Base-by-base conservation (phyloP, 2,888 invertebrate genomes). In the Acleris sparsana region DNA sequence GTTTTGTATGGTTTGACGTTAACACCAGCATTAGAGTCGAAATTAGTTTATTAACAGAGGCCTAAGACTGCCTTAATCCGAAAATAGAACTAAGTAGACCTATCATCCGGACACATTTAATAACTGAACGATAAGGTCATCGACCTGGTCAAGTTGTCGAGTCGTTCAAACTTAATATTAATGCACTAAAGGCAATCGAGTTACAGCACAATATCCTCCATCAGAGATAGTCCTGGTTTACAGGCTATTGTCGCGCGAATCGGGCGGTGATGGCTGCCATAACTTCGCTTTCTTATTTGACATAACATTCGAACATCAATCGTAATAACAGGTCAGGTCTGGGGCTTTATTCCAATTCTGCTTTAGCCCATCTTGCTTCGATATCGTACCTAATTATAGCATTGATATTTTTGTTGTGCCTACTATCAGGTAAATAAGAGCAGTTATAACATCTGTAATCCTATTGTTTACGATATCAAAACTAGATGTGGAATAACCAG, bases 161-260 rank as follows among this genome's bases (percentile, higher is more conserved):
- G 59, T 60, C 51, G 66, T 67, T 70, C 62, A 67, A n/a, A n/a
- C n/a, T n/a, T n/a, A n/a, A n/a, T n/a, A n/a, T n/a, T n/a, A n/a
- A n/a, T n/a, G n/a, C n/a, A n/a, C n/a, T n/a, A n/a, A 68, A 69
- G 68, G 71, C 71, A 72, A 74, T 75, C 16, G 71, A 67, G 63
- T 72, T 73, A 69, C 68, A 72, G 71, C 71, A 79, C 76, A 77
- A 78, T 76, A 57, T 70, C 69, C 61, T 61, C 53, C 62, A 76
- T 80, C 77, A 72, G 75, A 77, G 68, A 71, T 72, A 69, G 72
- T 66, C 73, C 60, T 83, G 87, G 89, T 89, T 88, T 89, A 89
- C 81, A 81, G 78, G 79, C 85, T 83, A 89, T 88, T 91, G 90
- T 90, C 73, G 71, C 75, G 74, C 66, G 64, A 29, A 79, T 85